Conservation (phyloP, 1,140 invertebrate genomes). For the Drosophila neocordata region DNA sequence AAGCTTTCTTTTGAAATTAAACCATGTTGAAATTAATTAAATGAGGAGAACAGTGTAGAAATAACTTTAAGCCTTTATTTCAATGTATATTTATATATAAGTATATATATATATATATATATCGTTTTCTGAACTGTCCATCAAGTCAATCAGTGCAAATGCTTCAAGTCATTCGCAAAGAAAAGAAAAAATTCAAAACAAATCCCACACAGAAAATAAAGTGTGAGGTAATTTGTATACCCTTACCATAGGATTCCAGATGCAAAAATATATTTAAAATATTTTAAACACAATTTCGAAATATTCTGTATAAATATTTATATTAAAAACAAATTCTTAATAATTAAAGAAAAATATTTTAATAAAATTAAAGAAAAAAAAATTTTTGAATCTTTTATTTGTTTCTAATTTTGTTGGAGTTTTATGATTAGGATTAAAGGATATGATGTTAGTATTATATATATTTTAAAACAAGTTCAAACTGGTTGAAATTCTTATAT, state of each 20-base stretch:
- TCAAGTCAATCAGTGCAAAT: conserved; percentile 11
- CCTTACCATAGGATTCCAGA: not conserved
- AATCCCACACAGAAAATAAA: not conserved
- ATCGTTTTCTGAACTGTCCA: conserved; percentile 5
- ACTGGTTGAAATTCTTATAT: too few species aligned
- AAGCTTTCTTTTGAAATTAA: conserved; percentile 78
- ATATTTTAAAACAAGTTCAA: too few species aligned
- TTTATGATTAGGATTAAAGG: too few species aligned
- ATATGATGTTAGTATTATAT: too few species aligned
- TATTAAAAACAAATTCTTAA: too few species aligned
- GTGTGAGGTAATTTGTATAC: not conserved
- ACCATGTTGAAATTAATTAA: conserved; percentile 75
- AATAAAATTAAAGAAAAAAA: too few species aligned
- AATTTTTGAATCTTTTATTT: too few species aligned
- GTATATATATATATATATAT: not conserved
- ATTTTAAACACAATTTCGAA: too few species aligned
- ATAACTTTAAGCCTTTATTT: conserved; percentile 37
- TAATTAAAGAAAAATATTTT: too few species aligned
- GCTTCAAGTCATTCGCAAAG: conserved; percentile 8
- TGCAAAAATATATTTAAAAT: too few species aligned
- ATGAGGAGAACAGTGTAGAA: conserved; percentile 66
- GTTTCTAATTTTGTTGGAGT: too few species aligned
- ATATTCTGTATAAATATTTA: too few species aligned
- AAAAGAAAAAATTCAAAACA: not conserved
- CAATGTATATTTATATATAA: not conserved